A percentile compares a stretch with the other conserved stretches of the same genome.
Conservation (phyloP, 2,113 vertebrate species). For the Gobiocypris rarus region DNA sequence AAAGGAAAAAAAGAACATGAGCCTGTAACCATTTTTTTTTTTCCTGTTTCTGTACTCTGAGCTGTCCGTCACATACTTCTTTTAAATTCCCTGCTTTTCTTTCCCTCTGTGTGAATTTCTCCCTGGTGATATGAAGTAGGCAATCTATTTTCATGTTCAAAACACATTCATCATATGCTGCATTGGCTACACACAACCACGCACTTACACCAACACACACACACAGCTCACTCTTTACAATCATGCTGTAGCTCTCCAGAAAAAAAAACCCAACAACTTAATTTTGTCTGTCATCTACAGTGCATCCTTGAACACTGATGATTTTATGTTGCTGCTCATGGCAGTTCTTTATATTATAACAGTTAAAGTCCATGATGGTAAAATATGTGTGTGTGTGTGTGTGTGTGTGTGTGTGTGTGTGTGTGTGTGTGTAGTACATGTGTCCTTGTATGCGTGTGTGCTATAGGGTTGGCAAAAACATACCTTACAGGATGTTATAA, state of each 20-base stretch:
- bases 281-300: not conserved
- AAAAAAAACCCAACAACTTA: not conserved
- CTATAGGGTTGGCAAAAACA: not conserved
- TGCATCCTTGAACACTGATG: slow-evolving; percentile 9
- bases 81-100: slow-evolving; percentile 16
- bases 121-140: slow-evolving; percentile 16
- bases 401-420: not conserved
- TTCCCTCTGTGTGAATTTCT: not conserved
- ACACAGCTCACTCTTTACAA: slow-evolving; percentile 22
- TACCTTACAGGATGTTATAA: not conserved
- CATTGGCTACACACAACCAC: slow-evolving; percentile 24
- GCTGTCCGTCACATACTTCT: slow-evolving; percentile 17
- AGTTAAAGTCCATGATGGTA: not conserved
- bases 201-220: slow-evolving; percentile 16
- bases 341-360: not conserved
- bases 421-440: no score
- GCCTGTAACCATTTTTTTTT: not conserved
- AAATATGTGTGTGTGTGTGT: not conserved
- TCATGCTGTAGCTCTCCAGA: not conserved
- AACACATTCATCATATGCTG: slow-evolving; percentile 39
- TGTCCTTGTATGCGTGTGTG: not conserved
- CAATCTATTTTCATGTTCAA: slow-evolving; percentile 33
- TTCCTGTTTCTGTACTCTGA: not conserved
- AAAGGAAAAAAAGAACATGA: not conserved
- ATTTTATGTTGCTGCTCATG: not conserved